Evolutionary conservation across 2,888 invertebrate genomes (phyloP), one percentile per base, ranked within the genome.

Genomic region (Capitulum mitella): DNA sequence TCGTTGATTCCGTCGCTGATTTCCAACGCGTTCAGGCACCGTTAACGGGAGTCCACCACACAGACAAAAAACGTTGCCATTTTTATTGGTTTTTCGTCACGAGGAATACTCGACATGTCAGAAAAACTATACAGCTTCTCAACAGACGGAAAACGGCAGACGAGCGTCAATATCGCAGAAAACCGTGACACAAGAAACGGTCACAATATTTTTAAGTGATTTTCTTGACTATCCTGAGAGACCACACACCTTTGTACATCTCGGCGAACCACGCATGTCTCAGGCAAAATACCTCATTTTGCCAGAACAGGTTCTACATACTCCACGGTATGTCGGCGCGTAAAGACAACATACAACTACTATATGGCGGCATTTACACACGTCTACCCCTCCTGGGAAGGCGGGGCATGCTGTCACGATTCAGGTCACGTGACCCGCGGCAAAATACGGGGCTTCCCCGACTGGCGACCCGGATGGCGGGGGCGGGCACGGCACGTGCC

Each of bases 201-300:
- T 2, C 51, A 22, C 22, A 22, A 19, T 10, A 61, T 64, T 64
- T 64, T 64, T 64, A 64, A 34, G 32, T 64, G 32, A 64, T 64
- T 64, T 64, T 64, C 64, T 64, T 64, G 64, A 19, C 19, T 70
- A 70, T 70, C 70, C 70, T 70, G 70, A 70, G 70, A 40, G 32
- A 6, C 34, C 34, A 32, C 64, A 10, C 34, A n/a, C 70, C 40
- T 70, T 70, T 70, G 70, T 70, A 70, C 70, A 70, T 70, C 16
- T 64, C 64, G 19, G 64, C 16, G 64, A 61, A 64, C 29, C 10
- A 32, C 19, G 37, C 29, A 70, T 70, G 34, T 43, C 40, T 26
- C 34, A 40, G 70, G 70, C 70, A 70, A 70, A 70, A 40, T 70
- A 64, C 64, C 14, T 64, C 64, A 34, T 64, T 64, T 64, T 64